Percentiles rank a stretch among this genome's conserved stretches.
Conservation (phyloP, 2,797 vertebrate species). For the Cuniculus paca region DNA sequence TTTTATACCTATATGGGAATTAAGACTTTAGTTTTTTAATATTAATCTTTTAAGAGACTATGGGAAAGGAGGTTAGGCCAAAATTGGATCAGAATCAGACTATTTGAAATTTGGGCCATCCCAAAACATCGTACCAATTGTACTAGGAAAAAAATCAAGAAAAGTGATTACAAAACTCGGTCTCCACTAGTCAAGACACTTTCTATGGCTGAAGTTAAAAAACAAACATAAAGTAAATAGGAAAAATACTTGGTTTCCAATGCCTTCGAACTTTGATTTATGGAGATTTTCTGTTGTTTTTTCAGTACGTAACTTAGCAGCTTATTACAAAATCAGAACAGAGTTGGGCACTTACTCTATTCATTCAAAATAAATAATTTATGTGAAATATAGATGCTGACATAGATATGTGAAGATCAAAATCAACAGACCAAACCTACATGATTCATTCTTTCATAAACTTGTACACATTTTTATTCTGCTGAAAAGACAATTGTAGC, state of each 20-base stretch:
- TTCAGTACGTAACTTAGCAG: not conserved
- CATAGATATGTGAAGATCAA: conserved; percentile 57
- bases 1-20: not conserved
- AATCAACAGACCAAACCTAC: conserved; percentile 78
- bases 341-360: not conserved
- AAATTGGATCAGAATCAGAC: not conserved
- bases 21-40: not conserved
- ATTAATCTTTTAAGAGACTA: not conserved
- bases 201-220: not conserved
- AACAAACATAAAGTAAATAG: not conserved
- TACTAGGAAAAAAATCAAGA: not conserved
- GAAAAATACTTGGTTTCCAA: not conserved
- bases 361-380: not conserved
- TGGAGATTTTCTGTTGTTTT: not conserved
- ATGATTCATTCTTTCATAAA: conserved; percentile 81
- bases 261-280: conserved; percentile 7
- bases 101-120: not conserved
- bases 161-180: not conserved
- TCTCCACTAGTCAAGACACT: not conserved
- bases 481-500: conserved; percentile 81
- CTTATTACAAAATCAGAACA: conserved; percentile 71
- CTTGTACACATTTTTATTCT: conserved; percentile 72
- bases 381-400: conserved; percentile 68
- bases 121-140: not conserved
- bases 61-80: not conserved